phyloP scores from a whole-genome alignment of 2,797 vertebrate species.

The Ambastaia sidthimunki region DNA sequence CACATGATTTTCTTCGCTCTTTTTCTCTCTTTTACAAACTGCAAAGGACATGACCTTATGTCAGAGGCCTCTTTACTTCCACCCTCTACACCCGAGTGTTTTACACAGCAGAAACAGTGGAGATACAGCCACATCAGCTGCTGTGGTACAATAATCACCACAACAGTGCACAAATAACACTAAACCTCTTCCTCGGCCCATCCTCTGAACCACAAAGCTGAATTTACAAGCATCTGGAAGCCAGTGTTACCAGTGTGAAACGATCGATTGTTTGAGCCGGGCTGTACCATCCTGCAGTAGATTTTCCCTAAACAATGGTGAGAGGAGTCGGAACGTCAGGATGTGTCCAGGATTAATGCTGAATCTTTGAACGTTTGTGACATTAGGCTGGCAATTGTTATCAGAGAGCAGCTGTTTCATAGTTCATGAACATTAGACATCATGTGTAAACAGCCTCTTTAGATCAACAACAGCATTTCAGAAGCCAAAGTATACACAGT shows the following conservation, averaged over 20 bases:
- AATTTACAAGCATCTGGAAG: slow-evolving; percentile 26
- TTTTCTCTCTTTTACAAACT: slow-evolving; percentile 7
- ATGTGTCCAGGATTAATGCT: slow-evolving; percentile 24
- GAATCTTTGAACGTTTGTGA: slow-evolving; percentile 40
- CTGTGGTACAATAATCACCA: slow-evolving; percentile 21
- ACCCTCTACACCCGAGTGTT: slow-evolving; percentile 32
- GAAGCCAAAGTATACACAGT: too few relatives aligned
- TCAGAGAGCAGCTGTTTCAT: slow-evolving; percentile 39
- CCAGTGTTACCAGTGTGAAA: not conserved
- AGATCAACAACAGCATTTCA: slow-evolving; percentile 14
- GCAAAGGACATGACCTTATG: slow-evolving; percentile 31
- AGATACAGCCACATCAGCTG: slow-evolving; percentile 22
- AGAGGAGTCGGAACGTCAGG: slow-evolving; percentile 54
- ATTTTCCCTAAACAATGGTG: slow-evolving; percentile 47
- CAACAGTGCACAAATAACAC: slow-evolving; percentile 14
- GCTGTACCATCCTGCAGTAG: not conserved
- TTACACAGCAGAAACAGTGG: not conserved
- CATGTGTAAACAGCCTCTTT: slow-evolving; percentile 10
- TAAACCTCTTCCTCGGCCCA: slow-evolving; percentile 18
- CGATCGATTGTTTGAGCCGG: not conserved
- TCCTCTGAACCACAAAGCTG: slow-evolving; percentile 21
- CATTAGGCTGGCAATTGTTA: not conserved
- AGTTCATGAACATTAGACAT: slow-evolving; percentile 25
- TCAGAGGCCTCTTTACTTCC: slow-evolving; percentile 36
- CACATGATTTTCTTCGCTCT: slow-evolving; percentile 35